Evolutionary conservation across 2,888 invertebrate species (phyloP), one percentile per base, ranked within the genome.

Genomic region (Tupiocoris notatus): DNA sequence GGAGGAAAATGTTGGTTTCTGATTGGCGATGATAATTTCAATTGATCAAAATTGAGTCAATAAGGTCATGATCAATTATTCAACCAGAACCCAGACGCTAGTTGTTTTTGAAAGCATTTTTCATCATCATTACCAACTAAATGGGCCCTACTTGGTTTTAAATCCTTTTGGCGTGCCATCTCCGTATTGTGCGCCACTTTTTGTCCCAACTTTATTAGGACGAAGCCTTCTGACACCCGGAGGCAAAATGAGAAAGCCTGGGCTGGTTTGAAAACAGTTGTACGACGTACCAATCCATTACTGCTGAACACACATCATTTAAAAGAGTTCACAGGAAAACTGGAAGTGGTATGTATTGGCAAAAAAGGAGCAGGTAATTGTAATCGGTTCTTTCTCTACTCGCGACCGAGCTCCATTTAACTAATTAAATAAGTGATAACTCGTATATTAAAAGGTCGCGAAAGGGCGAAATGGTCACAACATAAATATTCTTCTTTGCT

Each of bases 271-370:
- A 59, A 59, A 59, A 59, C 59, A 59, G 3, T 59, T 59, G 17
- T 3, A 59, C 59, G 59, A 59, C 59, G n/a, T 6, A 9, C 59
- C 59, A 59, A 59, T 59, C 59, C 59, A 59, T 59, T 59, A 9
- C 59, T 18, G 59, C n/a, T 59, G 16, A 59, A 59, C 18, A n/a
- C n/a, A 9, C 59, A 59, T 59, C 18, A 59, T 59, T 59, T 59
- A 59, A 59, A 59, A 59, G 59, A n/a, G 18, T 59, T 59, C 59
- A 20, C 17, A n/a, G 59, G 59, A 59, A 59, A 59, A 59, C 18
- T 59, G 59, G 59, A 9, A 54, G 54, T 59, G 7, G 18, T 9
- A 59, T 59, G n/a, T 9, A 59, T 59, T 59, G 59, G 59, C 18
- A 3, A 20, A 59, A 20, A n/a, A 59, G 18, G 3, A 59, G 18